Conservation (phyloP, 2,113 vertebrate genomes). For the Crotalus viridis region DNA sequence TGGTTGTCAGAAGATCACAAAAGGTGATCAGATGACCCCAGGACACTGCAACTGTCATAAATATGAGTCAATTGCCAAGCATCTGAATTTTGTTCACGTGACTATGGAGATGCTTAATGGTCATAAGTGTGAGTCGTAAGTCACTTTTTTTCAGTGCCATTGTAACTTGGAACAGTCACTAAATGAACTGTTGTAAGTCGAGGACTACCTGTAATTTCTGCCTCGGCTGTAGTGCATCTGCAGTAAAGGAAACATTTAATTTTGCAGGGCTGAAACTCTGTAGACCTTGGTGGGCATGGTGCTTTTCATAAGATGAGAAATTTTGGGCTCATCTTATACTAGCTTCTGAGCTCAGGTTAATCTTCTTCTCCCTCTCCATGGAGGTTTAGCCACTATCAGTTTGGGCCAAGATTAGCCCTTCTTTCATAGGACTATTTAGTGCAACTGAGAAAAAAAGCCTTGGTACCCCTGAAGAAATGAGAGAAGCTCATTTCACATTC, state of each 20-base stretch:
- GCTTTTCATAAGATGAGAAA: background rate
- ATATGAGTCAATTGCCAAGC: background rate
- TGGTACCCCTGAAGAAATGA: background rate
- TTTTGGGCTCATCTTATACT: background rate
- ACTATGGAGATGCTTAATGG: background rate
- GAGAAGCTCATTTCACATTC: background rate
- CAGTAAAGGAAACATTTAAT: background rate
- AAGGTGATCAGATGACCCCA: background rate
- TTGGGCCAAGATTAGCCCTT: background rate
- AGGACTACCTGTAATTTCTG: background rate
- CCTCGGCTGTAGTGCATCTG: background rate
- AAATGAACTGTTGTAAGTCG: background rate
- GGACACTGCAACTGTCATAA: background rate
- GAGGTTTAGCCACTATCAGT: background rate
- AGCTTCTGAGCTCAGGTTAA: background rate
- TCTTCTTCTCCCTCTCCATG: background rate
- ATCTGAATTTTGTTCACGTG: background rate
- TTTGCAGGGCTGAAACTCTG: background rate
- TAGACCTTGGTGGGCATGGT: background rate
- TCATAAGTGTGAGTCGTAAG: background rate
- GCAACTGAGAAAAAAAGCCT: background rate
- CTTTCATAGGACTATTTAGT: background rate
- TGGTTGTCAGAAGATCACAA: background rate
- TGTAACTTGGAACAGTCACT: background rate
- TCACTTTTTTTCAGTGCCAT: background rate